Percentiles rank a stretch among this genome's conserved stretches.
Evolutionary conservation across 2,113 vertebrate genomes (phyloP).

Genomic region (Cyanoderma ruficeps): DNA sequence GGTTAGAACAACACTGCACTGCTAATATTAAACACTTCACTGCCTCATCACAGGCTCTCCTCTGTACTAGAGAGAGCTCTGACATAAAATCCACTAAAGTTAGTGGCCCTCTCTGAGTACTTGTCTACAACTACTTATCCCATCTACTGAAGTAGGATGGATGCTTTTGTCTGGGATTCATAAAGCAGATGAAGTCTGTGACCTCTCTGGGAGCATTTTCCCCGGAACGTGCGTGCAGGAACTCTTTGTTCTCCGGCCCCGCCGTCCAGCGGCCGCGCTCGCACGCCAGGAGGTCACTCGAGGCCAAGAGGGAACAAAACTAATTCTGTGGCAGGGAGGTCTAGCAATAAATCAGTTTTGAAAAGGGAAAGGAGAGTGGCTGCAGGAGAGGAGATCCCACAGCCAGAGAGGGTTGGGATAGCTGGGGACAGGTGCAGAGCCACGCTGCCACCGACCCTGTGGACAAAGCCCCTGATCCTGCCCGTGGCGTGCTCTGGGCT

Average conservation of each 20-base stretch:
- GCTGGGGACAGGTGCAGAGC: not conserved
- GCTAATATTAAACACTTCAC: not conserved
- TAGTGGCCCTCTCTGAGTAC: not conserved
- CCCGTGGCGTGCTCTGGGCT: not conserved
- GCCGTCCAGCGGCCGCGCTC: not conserved
- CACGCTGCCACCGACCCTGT: fast-evolving
- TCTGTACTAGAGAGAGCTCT: not conserved
- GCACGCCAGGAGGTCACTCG: not conserved
- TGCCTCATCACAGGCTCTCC: not conserved
- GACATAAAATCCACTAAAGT: not conserved
- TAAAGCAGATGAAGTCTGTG: not conserved
- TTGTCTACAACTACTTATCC: not conserved
- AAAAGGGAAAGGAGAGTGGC: not conserved
- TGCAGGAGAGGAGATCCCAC: not conserved
- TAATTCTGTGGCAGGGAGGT: not conserved
- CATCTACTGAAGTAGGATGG: not conserved
- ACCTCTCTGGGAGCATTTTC: not conserved
- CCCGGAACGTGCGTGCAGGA: not conserved
- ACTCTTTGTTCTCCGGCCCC: slow-evolving; percentile 2
- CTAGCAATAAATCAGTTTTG: not conserved
- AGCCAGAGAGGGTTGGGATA: not conserved
- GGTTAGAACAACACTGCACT: not conserved
- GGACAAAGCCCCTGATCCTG: not conserved
- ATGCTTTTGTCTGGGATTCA: not conserved
- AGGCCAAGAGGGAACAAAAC: slow-evolving; percentile 8